phyloP scores from a whole-genome alignment of 2,888 invertebrate species.

The Dioctria rufipes region DNA sequence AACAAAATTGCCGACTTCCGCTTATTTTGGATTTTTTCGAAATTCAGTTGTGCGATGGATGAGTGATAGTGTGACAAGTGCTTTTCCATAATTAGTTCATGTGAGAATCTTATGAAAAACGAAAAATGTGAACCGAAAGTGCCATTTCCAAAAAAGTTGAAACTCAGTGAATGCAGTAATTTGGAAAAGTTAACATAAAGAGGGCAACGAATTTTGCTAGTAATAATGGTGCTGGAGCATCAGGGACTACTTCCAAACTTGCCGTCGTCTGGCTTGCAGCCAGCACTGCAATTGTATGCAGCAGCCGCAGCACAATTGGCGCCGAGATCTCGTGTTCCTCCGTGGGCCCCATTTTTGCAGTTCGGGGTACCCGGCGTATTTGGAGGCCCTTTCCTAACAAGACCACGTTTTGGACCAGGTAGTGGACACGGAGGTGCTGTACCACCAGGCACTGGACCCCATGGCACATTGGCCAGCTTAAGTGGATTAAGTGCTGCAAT shows the following conservation, averaged over 20 bases:
- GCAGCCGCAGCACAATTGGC: constrained; percentile 76
- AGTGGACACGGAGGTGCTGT: constrained; percentile 54
- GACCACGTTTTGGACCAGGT: constrained; percentile 67
- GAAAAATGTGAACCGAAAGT: constrained; percentile 32
- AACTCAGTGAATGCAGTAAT: neutral
- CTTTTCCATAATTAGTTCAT: constrained; percentile 4
- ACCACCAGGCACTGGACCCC: constrained; percentile 62
- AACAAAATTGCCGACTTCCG: neutral
- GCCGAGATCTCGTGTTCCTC: constrained; percentile 73
- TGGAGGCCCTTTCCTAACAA: constrained; percentile 64
- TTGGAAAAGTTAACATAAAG: constrained; percentile 14
- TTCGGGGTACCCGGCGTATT: constrained; percentile 72
- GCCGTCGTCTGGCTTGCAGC: constrained; percentile 75
- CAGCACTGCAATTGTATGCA: constrained; percentile 80
- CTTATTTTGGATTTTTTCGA: neutral
- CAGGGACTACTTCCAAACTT: constrained; percentile 60
- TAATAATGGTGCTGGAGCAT: constrained; percentile 77
- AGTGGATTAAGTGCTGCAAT: constrained; percentile 61
- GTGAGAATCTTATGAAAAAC: neutral
- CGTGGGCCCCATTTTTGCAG: constrained; percentile 76
- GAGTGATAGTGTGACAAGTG: constrained; percentile 42
- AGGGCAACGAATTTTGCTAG: constrained; percentile 13
- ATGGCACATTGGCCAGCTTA: constrained; percentile 63
- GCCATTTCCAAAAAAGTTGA: constrained; percentile 16
- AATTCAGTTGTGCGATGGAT: constrained; percentile 9